Conservation (phyloP, 2,888 invertebrate species). For the Ctenicera cuprea region DNA sequence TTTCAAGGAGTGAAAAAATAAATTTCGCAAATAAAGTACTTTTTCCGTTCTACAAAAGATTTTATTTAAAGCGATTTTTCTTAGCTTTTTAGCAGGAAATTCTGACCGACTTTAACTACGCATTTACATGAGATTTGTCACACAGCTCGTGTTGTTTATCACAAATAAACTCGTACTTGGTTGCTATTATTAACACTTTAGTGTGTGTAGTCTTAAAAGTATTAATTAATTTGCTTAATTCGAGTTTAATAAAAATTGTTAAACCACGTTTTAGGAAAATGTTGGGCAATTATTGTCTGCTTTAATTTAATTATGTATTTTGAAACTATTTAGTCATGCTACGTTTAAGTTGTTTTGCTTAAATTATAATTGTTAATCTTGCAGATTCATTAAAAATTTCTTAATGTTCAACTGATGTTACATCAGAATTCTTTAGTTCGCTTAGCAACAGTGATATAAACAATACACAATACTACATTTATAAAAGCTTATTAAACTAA, state of each 20-base stretch:
- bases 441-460: background rate
- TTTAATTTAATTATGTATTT: no score
- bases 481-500: no score
- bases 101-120: background rate
- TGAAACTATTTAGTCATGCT: no score
- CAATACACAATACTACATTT: background rate
- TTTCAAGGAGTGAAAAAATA: no score
- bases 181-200: constrained; percentile 34
- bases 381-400: background rate
- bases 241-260: no score
- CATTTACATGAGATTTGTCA: background rate
- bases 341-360: background rate
- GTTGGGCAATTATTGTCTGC: background rate
- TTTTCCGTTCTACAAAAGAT: no score
- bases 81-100: no score
- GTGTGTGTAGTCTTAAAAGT: background rate
- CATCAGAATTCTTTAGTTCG: background rate
- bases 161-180: constrained; percentile 10
- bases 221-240: constrained; percentile 1
- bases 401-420: background rate
- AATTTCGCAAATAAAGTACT: no score
- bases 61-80: no score
- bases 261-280: background rate
- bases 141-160: constrained; percentile 37
- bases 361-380: background rate